A percentile compares a stretch with the other conserved stretches of the same genome.
Conservation (phyloP, 2,113 vertebrate species). For the Xenotilapia leptura region DNA sequence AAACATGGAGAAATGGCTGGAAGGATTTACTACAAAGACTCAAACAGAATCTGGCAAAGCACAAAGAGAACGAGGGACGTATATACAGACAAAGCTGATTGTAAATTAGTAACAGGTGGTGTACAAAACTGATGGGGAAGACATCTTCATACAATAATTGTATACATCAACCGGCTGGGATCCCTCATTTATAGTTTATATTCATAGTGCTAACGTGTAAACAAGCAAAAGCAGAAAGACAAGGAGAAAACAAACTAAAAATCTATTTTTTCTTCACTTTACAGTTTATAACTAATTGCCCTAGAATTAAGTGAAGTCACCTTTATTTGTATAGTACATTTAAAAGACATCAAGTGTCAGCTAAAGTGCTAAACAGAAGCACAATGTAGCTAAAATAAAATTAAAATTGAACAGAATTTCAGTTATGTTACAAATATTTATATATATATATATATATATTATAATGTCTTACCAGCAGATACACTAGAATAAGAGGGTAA, state of each 20-base stretch:
- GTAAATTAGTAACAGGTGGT: not conserved
- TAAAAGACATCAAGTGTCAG: not conserved
- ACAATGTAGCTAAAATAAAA: not conserved
- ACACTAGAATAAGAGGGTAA: not conserved
- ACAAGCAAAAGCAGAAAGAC: not conserved
- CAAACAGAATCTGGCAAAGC: not conserved
- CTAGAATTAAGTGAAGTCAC: not conserved
- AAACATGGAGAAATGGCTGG: not conserved
- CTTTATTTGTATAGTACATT: not conserved
- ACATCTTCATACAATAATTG: not conserved
- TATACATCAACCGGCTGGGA: not conserved
- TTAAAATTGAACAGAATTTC: not conserved
- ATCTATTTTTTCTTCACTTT: not conserved
- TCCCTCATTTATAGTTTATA: not conserved
- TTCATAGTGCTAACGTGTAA: not conserved
- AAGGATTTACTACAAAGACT: not conserved
- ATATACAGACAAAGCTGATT: not conserved
- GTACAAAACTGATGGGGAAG: not conserved
- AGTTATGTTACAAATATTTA: not conserved
- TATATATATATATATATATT: not conserved
- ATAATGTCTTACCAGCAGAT: not conserved
- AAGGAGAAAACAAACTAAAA: not conserved
- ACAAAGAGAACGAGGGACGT: not conserved
- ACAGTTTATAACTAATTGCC: not conserved
- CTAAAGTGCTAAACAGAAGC: not conserved